phyloP scores from a whole-genome alignment of 2,113 vertebrate species.

The Syngnathus floridae region DNA sequence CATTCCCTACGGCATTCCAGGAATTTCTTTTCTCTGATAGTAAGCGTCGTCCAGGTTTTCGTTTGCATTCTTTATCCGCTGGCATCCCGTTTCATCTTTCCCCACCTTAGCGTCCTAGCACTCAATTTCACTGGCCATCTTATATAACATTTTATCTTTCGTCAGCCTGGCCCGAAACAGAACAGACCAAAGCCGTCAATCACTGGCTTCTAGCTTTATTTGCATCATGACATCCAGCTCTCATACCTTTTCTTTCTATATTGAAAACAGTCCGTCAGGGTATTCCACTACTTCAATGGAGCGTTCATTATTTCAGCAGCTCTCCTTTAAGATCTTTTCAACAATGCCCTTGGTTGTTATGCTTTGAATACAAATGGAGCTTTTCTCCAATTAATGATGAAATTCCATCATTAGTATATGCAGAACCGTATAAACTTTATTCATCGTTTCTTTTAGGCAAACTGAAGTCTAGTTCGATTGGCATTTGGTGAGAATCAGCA shows the following conservation, averaged over 20 bases:
- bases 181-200: constrained; percentile 38
- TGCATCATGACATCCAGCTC: constrained; percentile 20
- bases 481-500: background rate
- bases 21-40: constrained; percentile 20
- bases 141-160: constrained; percentile 24
- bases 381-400: background rate
- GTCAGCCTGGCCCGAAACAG: constrained; percentile 20
- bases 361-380: background rate
- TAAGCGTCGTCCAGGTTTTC: constrained; percentile 15
- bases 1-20: background rate
- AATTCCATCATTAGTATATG: constrained; percentile 2
- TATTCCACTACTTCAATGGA: too few species aligned
- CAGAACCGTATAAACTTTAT: background rate
- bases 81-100: constrained; percentile 7
- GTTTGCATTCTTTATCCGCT: constrained; percentile 16
- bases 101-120: background rate
- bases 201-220: constrained; percentile 14
- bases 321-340: background rate
- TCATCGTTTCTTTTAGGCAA: background rate
- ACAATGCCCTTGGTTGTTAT: background rate
- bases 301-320: too few species aligned
- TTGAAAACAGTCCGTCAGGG: constrained; percentile 11
- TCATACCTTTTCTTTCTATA: constrained; percentile 18
- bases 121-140: constrained; percentile 5
- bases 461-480: background rate